A percentile compares a stretch with the other conserved stretches of the same genome.
Evolutionary conservation across 2,113 vertebrate genomes (phyloP).

Genomic region (Taurulus bubalis): DNA sequence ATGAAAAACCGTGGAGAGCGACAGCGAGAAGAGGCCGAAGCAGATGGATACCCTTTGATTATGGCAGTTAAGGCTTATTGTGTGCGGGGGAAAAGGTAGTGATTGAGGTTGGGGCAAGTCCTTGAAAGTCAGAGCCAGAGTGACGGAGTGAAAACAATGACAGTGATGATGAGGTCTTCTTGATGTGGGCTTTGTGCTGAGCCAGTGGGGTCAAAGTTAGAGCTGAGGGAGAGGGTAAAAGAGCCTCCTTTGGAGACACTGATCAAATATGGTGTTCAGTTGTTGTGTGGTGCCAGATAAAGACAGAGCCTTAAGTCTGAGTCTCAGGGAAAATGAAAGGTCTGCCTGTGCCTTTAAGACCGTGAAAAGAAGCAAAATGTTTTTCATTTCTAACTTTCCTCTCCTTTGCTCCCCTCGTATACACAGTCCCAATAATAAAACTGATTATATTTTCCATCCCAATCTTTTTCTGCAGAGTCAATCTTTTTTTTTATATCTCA

Average conservation of each 20-base stretch:
- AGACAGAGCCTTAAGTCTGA: conserved; percentile 47
- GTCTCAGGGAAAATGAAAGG: conserved; percentile 18
- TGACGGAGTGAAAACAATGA: conserved; percentile 68
- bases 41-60: conserved; percentile 60
- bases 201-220: conserved; percentile 41
- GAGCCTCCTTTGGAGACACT: conserved; percentile 57
- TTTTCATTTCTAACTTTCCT: conserved; percentile 48
- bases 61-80: conserved; percentile 51
- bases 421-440: conserved; percentile 60
- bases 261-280: conserved; percentile 61
- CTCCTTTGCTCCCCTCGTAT: conserved; percentile 21
- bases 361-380: conserved; percentile 23
- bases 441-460: conserved; percentile 19
- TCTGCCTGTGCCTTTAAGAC: conserved; percentile 30
- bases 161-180: conserved; percentile 66
- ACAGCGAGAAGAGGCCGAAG: conserved; percentile 16
- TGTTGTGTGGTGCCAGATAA: conserved; percentile 35
- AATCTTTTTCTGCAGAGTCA: conserved; percentile 54
- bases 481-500: conserved; percentile 60
- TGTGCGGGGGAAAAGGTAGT: conserved; percentile 38
- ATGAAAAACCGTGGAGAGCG: not conserved
- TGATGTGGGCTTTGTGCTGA: conserved; percentile 58
- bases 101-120: conserved; percentile 49
- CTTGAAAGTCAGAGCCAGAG: conserved; percentile 53
- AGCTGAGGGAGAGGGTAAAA: conserved; percentile 53